Conservation (phyloP, 1,140 invertebrate genomes). For the Lamellibrachia luymesi region DNA sequence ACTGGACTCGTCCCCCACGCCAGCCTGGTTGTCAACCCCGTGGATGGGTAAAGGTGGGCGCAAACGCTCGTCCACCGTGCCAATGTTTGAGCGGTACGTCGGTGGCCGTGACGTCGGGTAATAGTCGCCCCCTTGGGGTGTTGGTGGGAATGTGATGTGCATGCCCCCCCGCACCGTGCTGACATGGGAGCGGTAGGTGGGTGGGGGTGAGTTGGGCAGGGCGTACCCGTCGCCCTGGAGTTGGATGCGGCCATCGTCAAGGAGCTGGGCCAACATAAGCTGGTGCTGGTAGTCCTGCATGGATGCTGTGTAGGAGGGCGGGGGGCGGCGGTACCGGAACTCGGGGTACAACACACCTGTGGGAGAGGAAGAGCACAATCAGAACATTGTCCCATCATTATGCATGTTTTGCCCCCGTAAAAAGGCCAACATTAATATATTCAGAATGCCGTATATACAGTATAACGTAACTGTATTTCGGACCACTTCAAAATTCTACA, state of each 20-base stretch:
- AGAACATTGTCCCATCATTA: background rate
- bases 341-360: conserved; percentile 53
- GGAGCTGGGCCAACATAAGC: conserved; percentile 31
- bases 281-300: conserved; percentile 53
- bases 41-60: background rate
- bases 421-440: background rate
- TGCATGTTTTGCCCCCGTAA: background rate
- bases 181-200: conserved; percentile 37
- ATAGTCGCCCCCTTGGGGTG: conserved; percentile 25
- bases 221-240: background rate
- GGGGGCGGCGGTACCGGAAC: conserved; percentile 51
- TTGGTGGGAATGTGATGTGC: conserved; percentile 50
- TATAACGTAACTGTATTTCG: background rate
- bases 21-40: background rate
- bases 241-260: background rate
- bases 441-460: background rate
- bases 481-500: background rate
- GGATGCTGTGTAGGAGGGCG: conserved; percentile 53
- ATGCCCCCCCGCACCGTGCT: conserved; percentile 50
- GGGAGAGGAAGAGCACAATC: conserved; percentile 24
- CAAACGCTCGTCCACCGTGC: conserved; percentile 17
- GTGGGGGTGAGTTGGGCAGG: conserved; percentile 15
- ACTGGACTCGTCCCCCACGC: background rate
- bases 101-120: conserved; percentile 50
- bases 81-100: conserved; percentile 49